Percentiles rank a stretch among this genome's conserved stretches.
Evolutionary conservation across 2,113 vertebrate genomes (phyloP).

Genomic region (Pterocles burchelli): DNA sequence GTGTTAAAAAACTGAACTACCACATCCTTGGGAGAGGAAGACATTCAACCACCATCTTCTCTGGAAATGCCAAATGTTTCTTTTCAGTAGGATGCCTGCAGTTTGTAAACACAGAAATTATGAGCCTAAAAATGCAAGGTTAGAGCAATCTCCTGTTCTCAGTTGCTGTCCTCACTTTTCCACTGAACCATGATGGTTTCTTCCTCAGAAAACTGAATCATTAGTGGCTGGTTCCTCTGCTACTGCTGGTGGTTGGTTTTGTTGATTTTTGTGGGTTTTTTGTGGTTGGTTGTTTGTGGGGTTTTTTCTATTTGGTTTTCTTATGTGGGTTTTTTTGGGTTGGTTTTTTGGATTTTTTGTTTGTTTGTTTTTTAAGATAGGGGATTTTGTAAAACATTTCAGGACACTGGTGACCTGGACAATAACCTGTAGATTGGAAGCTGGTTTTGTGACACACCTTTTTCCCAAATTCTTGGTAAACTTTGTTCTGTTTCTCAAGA

Average conservation of each 20-base stretch:
- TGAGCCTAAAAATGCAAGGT: background rate
- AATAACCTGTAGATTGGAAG: background rate
- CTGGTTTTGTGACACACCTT: background rate
- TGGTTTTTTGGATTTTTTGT: too few species aligned
- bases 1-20: background rate
- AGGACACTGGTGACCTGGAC: background rate
- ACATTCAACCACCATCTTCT: background rate
- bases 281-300: background rate
- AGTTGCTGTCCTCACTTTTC: background rate
- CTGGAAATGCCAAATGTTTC: background rate
- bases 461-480: background rate
- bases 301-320: background rate
- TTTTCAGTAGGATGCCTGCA: background rate
- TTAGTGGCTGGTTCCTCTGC: background rate
- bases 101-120: background rate
- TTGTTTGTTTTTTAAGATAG: background rate
- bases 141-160: background rate
- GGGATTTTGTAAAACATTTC: background rate
- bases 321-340: too few species aligned
- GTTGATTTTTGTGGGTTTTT: too few species aligned
- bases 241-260: background rate
- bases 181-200: background rate
- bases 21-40: background rate
- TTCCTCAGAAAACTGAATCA: background rate
- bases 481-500: background rate